Conservation (phyloP, 2,113 vertebrate species). For the Cyprinodon variegatus region DNA sequence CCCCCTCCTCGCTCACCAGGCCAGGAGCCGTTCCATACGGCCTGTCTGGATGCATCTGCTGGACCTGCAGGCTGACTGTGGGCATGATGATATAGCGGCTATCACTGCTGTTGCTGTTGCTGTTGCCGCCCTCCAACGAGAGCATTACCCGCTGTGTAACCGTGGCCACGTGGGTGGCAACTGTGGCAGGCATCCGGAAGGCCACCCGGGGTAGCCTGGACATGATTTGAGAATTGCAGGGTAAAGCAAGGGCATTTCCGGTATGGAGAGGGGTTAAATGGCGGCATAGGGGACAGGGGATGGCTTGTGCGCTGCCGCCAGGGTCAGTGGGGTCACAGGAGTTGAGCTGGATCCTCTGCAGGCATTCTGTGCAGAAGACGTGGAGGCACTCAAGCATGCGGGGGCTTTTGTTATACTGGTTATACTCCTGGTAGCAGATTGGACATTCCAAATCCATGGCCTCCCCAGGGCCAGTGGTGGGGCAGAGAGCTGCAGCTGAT, state of each 20-base stretch:
- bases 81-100: slow-evolving; percentile 79
- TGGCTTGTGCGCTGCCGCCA: slow-evolving; percentile 42
- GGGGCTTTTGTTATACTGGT: slow-evolving; percentile 76
- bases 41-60: slow-evolving; percentile 74
- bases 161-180: slow-evolving; percentile 52
- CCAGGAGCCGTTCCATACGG: slow-evolving; percentile 8
- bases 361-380: slow-evolving; percentile 82
- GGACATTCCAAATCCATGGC: slow-evolving; percentile 79
- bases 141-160: slow-evolving; percentile 79
- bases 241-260: slow-evolving; percentile 67
- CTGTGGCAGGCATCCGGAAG: slow-evolving; percentile 55
- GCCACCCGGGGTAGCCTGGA: slow-evolving; percentile 64
- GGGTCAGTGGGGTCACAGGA: slow-evolving; percentile 36
- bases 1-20: slow-evolving; percentile 51
- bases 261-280: slow-evolving; percentile 74
- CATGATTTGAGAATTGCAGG: slow-evolving; percentile 76
- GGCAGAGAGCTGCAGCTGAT: not conserved
- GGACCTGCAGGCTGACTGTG: slow-evolving; percentile 82
- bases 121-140: slow-evolving; percentile 71
- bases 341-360: slow-evolving; percentile 77
- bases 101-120: slow-evolving; percentile 66
- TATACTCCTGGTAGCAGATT: slow-evolving; percentile 83
- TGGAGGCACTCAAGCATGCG: slow-evolving; percentile 82
- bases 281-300: slow-evolving; percentile 81
- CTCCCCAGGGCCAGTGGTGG: slow-evolving; percentile 47